phyloP scores from a whole-genome alignment of 2,888 invertebrate species.

The Meliscaeva auricollis region DNA sequence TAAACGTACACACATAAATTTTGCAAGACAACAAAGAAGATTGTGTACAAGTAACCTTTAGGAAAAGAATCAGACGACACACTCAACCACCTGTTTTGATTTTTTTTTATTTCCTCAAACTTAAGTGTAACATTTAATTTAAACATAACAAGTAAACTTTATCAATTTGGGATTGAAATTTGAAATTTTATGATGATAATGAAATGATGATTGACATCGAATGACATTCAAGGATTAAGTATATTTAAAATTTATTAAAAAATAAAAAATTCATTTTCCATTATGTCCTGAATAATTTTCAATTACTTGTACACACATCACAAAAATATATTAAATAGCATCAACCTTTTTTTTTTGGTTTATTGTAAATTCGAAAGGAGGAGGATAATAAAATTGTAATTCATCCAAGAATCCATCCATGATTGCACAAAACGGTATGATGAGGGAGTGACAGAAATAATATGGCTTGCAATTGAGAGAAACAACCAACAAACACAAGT shows the following conservation, averaged over 20 bases:
- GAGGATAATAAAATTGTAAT: background rate
- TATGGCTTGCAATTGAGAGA: background rate
- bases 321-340: too few relatives aligned
- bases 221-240: background rate
- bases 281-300: background rate
- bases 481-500: background rate
- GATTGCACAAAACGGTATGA: slow-evolving; percentile 9
- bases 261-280: background rate
- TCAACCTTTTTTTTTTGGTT: too few relatives aligned
- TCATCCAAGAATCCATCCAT: background rate
- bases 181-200: background rate
- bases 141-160: background rate
- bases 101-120: background rate
- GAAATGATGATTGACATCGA: background rate
- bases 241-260: background rate
- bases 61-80: background rate
- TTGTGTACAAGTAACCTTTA: background rate
- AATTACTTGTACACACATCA: background rate
- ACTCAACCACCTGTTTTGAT: slow-evolving; percentile 25
- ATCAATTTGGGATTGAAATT: background rate
- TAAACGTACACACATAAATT: background rate
- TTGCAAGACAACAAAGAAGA: background rate
- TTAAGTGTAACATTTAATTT: background rate
- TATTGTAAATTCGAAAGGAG: background rate
- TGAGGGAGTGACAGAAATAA: background rate